Evolutionary conservation across 2,797 vertebrate species (phyloP), one percentile per base, ranked within the genome.

Genomic region (Sylvilagus floridanus): DNA sequence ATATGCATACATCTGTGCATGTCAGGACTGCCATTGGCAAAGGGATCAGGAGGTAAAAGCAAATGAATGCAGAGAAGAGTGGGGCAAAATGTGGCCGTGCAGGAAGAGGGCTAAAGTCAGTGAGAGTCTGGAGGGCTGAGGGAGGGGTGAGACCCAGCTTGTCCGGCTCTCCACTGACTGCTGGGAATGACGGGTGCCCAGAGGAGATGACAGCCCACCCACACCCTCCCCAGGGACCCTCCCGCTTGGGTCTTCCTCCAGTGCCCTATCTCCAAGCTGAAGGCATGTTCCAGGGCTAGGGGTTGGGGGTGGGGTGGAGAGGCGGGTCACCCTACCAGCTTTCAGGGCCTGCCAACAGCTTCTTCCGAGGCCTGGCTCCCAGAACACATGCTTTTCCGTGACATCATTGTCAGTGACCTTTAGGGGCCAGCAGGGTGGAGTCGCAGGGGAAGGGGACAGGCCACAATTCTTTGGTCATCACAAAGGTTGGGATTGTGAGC

Each of bases 401-500:
- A 98, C 47, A 93, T 97, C 97, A 57, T 95, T 14, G 0, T 89
- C 68, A 65, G 85, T 98, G 98, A 98, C 98, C 98, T 98, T 98
- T 98, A 90, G 95, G 97, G 95, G 96, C 96, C 19, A 77, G 96
- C 89, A 96, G 98, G 96, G 96, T 89, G 95, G 84, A 94, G 97
- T 94, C 28, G 0, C 0, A 50, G 73, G 95, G 90, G 95, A 97
- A 90, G 89, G 96, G 97, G 96, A 98, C 96, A 98, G 96, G 97
- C 97, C 94, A 81, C 35, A 37, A 98, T 98, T 98, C 98, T 98
- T 98, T 3, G 69, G 7, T 91, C 65, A 63, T 76, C 90, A 98
- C 98, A 98, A 98, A 98, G 98, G 96, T 98, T 0, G 96, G 97
- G 97, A 98, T 98, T 98, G 98, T 98, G 97, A 98, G 97, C 97